These are phyloP conservation scores for Eupeodes corollae DNA, from an alignment of 1,140 invertebrate genomes.

Conservation along the genomic window DNA sequence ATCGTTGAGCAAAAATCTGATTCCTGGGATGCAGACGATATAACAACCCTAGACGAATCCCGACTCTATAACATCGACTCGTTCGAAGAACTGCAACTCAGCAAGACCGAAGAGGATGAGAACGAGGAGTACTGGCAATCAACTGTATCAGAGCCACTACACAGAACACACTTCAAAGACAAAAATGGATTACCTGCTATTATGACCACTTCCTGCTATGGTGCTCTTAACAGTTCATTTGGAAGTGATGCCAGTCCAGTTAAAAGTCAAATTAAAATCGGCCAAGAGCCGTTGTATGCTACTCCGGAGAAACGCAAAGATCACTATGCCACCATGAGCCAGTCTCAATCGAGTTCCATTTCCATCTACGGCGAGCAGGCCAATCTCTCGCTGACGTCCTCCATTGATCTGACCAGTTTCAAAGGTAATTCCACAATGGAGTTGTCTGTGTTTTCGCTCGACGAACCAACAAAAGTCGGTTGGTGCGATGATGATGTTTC, in stretches of 20 bases:
- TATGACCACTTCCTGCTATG: constrained; percentile 36
- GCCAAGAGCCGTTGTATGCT: constrained; percentile 19
- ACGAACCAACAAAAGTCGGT: not conserved
- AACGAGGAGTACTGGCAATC: constrained; percentile 23
- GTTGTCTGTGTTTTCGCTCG: not conserved
- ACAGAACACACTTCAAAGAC: constrained; percentile 4
- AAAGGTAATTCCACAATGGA: constrained; percentile 13
- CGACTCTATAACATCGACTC: constrained; percentile 26
- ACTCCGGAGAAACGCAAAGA: constrained; percentile 32
- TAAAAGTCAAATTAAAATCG: not conserved
- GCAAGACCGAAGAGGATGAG: constrained; percentile 3
- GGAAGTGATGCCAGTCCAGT: constrained; percentile 13
- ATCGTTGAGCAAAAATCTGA: constrained; percentile 7
- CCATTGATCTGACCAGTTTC: constrained; percentile 22
- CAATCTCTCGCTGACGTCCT: constrained; percentile 23
- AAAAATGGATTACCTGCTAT: constrained; percentile 19
- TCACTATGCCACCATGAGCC: constrained; percentile 33
- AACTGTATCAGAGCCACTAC: constrained; percentile 14
- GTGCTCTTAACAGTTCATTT: constrained; percentile 25
- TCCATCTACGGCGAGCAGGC: constrained; percentile 22
- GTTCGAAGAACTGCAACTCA: constrained; percentile 22
- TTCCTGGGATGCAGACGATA: constrained; percentile 13
- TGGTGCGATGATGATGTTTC: constrained; percentile 16
- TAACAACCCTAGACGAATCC: constrained; percentile 33
- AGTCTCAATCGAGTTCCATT: constrained; percentile 25